Base-by-base conservation (phyloP, 2,113 vertebrate genomes). In the Mormyrus iriodes region DNA sequence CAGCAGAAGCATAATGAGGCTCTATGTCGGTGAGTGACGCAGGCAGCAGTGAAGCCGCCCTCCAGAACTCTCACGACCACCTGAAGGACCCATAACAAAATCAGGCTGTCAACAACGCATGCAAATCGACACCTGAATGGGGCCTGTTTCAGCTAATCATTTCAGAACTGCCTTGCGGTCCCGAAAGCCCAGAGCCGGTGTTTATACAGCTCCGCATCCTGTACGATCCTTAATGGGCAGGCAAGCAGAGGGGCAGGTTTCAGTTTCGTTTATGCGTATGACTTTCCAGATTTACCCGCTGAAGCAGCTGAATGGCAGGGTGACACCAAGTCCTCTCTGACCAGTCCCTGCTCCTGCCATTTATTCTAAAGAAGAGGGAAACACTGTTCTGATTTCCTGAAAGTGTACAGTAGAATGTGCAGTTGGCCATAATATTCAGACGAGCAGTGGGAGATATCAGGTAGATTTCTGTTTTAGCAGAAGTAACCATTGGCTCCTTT, bases 71-170 rank as follows among this genome's bases (percentile, higher is more conserved):
- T 15, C n/a, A 49, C 21, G 27, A n/a, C 44, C 52, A 65, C 44
- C 53, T 27, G 88, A 48, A 49, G 86, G 9, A 44, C 10, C 39
- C 35, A 2, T 4, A 31, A 24, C 3, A 9, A 88, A 88, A 83
- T 48, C 35, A 19, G n/a, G 31, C 10, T n/a, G 65, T 35, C 13
- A 10, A 35, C 65, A 35, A 10, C 13, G 65, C 13, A 79, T 90
- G 89, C 87, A 84, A 88, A 90, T 55, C 9, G 31, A 85, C 89
- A 90, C 87, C 89, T 88, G 89, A 76, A 49, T 6, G 49, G 42
- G 69, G 39, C 17, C 27, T 39, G n/a, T 85, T 88, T 88, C 44
- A 17, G 15, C 42, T 84, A 31, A 61, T 82, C 42, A 84, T 79
- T n/a, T 27, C 42, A 46, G 44, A 44, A 53, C 2, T 21, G 10